These are phyloP conservation scores for Acrocyrtus sp. DNA, from an alignment of 2,888 invertebrate species.

Conservation along the genomic window DNA sequence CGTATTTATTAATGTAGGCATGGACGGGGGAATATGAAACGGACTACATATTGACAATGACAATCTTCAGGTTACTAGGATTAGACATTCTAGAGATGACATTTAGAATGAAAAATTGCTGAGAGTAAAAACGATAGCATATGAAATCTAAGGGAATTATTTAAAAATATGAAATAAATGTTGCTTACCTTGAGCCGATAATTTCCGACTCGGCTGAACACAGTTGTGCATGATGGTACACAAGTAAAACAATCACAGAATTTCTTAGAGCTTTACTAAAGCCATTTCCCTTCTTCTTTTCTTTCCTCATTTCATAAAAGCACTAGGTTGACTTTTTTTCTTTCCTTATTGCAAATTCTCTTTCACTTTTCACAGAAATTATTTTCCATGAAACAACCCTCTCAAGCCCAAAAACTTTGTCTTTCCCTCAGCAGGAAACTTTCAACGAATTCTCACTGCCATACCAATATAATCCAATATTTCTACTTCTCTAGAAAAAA, in stretches of 20 bases:
- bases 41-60: too few relatives aligned
- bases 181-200: slow-evolving; percentile 48
- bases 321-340: neutral
- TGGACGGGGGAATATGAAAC: too few relatives aligned
- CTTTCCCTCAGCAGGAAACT: neutral
- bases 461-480: neutral
- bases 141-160: too few relatives aligned
- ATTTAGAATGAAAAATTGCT: too few relatives aligned
- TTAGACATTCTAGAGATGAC: too few relatives aligned
- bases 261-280: slow-evolving; percentile 4
- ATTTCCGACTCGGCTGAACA: slow-evolving; percentile 41
- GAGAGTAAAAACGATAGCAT: too few relatives aligned
- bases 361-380: neutral
- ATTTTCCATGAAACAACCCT: neutral
- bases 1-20: too few relatives aligned
- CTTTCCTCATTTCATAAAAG: slow-evolving; percentile 40
- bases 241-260: slow-evolving; percentile 30
- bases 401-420: neutral
- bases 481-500: neutral
- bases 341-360: neutral
- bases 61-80: too few relatives aligned
- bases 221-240: slow-evolving; percentile 31
- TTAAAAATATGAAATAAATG: too few relatives aligned
- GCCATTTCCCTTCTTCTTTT: slow-evolving; percentile 22
- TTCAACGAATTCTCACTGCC: neutral